Percentiles rank a stretch among this genome's conserved stretches.
phyloP scores from a whole-genome alignment of 2,797 vertebrate species.

The Hemitrygon akajei region DNA sequence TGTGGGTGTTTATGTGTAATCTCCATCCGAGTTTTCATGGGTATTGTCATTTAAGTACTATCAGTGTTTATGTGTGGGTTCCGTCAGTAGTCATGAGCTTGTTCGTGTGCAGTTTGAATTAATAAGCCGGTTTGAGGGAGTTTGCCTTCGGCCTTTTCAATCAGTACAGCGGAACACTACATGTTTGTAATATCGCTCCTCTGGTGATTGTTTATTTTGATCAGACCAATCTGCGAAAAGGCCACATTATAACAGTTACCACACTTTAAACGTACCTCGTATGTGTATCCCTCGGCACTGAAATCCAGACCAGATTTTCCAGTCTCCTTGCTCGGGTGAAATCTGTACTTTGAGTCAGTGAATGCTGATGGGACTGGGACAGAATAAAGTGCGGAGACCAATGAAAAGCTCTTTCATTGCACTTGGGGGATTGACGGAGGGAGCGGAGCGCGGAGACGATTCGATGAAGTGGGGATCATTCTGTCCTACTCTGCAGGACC shows the following conservation, averaged over 20 bases:
- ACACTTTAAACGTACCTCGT: no score
- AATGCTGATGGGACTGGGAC: conserved; percentile 22
- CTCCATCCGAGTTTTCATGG: neutral
- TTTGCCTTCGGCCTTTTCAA: neutral
- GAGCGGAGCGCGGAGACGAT: neutral
- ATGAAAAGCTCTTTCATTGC: neutral
- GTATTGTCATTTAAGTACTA: neutral
- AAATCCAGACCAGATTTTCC: conserved; percentile 27
- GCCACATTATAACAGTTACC: no score
- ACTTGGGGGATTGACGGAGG: neutral
- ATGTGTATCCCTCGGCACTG: no score
- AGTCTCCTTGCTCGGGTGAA: neutral
- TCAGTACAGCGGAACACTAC: no score
- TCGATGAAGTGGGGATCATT: neutral
- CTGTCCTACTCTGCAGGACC: neutral
- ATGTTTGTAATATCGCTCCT: neutral
- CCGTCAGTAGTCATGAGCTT: neutral
- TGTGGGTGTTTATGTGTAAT: neutral
- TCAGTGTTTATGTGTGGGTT: neutral
- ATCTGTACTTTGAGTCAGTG: neutral
- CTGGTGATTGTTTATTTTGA: neutral
- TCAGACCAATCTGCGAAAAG: neutral
- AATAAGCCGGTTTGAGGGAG: neutral
- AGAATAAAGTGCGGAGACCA: neutral
- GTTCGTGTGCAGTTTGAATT: neutral